Base-by-base conservation (phyloP, 2,113 vertebrate species). In the Mixornis gularis region DNA sequence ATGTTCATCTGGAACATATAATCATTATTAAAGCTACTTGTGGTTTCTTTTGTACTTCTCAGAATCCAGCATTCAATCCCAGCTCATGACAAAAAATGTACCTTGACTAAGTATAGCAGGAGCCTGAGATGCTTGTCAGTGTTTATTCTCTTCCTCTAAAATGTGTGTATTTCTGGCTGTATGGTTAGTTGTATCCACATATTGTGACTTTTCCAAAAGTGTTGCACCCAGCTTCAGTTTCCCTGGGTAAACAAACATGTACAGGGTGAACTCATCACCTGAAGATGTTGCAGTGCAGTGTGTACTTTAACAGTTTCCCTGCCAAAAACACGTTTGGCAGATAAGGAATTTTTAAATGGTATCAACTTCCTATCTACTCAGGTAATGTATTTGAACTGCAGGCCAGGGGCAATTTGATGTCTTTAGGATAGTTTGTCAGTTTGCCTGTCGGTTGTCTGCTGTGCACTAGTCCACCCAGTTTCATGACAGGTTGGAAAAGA, bases 41-140 rank as follows among this genome's bases (percentile, higher is more conserved):
- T 77, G 74, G 63, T 79, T 93, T 94, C 30, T 51, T 85, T 95
- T 89, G 48, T 70, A 14, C 71, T 90, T 30, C 41, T 93, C 32
- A 53, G 48, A 85, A 85, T 79, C 52, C 66, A 8, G 1, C 56
- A 34, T 79, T 85, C 55, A 73, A 55, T 16, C 59, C 15, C 17
- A 70, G 58, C 2, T 89, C 40, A 36, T 29, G 62, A 43, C 52
- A 65, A 85, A 25, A 92, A 89, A 89, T 26, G 27, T 43, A 79
- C 52, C 15, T 17, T 12, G 18, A 63, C 14, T 63, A 78, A 78
- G 16, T 26, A 20, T 18, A 74, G 72, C 40, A 73, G 77, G 70
- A 92, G 34, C 32, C 76, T 53, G 51, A 84, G 59, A 26, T 85
- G 34, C 27, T 58, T 63, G 30, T 85, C 63, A 70, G 9, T 0